Conservation (phyloP, 2,113 vertebrate species). For the Ramphastos sulfuratus region DNA sequence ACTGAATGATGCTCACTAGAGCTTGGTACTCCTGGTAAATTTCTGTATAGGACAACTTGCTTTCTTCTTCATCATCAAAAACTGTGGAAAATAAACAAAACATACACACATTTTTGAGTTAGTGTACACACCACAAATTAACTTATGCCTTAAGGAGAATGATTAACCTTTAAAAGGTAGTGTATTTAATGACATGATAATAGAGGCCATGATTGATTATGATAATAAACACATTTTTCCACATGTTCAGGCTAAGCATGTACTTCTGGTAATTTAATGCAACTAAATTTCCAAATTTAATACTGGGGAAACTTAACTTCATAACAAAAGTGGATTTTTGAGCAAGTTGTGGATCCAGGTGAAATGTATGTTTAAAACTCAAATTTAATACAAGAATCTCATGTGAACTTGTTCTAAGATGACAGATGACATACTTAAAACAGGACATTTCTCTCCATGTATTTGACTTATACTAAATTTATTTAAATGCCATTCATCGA, state of each 20-base stretch:
- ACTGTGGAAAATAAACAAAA: constrained; percentile 74
- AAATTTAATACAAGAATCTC: background rate
- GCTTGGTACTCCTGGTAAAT: constrained; percentile 96
- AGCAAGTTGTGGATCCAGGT: background rate
- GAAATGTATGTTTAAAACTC: background rate
- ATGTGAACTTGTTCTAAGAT: background rate
- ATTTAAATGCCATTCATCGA: background rate
- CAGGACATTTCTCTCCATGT: background rate
- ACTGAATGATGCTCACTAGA: constrained; percentile 81
- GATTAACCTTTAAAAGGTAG: background rate
- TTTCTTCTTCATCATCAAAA: constrained; percentile 98
- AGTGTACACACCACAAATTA: background rate
- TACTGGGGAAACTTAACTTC: background rate
- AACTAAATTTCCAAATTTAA: background rate
- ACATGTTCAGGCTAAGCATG: background rate
- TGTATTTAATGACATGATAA: background rate
- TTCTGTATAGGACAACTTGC: constrained; percentile 95
- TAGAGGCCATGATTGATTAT: background rate
- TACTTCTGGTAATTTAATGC: background rate
- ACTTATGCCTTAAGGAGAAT: background rate
- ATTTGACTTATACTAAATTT: background rate
- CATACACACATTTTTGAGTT: background rate
- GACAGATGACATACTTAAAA: background rate
- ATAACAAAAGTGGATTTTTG: background rate
- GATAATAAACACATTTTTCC: background rate